A percentile compares a stretch with the other conserved stretches of the same genome.
These are phyloP conservation scores for Eriocheir sinensis DNA, from an alignment of 1,140 invertebrate species.

Conservation along the genomic window DNA sequence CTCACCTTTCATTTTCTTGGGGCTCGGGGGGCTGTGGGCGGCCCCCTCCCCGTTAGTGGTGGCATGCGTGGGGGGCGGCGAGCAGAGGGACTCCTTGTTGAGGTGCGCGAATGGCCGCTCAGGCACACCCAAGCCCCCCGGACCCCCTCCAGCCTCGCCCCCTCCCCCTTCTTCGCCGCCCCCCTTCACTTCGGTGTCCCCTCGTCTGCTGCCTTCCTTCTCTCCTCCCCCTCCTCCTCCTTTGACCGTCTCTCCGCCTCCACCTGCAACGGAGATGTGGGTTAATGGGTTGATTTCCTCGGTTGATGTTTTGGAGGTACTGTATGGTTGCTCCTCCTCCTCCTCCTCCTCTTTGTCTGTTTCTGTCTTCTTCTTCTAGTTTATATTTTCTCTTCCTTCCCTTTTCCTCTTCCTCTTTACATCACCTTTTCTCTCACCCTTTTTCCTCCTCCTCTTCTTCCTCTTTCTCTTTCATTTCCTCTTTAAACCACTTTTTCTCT, in stretches of 20 bases:
- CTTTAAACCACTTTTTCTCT: too few relatives aligned
- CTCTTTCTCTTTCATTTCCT: too few relatives aligned
- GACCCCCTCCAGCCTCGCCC: constrained; percentile 32
- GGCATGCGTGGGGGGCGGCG: background rate
- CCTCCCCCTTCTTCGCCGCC: constrained; percentile 79
- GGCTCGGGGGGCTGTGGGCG: background rate
- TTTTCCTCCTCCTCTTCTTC: too few relatives aligned
- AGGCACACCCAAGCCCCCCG: constrained; percentile 80
- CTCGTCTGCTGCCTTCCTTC: too few relatives aligned
- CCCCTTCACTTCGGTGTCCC: constrained; percentile 79
- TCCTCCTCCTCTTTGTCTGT: too few relatives aligned
- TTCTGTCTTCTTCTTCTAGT: background rate
- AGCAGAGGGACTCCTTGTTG: constrained; percentile 63
- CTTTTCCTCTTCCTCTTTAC: background rate
- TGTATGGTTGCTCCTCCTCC: too few relatives aligned
- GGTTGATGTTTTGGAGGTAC: too few relatives aligned
- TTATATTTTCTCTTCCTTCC: background rate
- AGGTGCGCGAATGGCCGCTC: constrained; percentile 86
- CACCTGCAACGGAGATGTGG: constrained; percentile 43
- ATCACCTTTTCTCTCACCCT: too few relatives aligned
- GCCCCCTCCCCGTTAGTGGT: constrained; percentile 65
- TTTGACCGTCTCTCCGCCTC: constrained; percentile 45
- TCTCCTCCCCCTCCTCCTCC: background rate
- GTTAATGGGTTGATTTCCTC: too few relatives aligned
- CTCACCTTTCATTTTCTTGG: constrained; percentile 60